Conservation (phyloP, 2,888 invertebrate species). For the Mythimna albipuncta region DNA sequence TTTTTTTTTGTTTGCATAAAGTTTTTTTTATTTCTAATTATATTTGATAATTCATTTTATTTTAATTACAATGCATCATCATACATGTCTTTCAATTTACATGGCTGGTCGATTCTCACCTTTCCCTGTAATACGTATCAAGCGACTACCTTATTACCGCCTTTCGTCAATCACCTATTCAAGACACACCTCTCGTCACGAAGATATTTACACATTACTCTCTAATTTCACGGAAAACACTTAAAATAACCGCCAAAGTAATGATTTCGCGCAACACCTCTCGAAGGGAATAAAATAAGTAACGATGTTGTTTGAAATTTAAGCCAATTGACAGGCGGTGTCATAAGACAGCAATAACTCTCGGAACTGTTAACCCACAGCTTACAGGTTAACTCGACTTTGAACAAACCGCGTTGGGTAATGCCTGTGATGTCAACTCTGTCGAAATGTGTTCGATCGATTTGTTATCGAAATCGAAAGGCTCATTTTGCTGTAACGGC, state of each 20-base stretch:
- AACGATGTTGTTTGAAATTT: slow-evolving; percentile 57
- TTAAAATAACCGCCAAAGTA: slow-evolving; percentile 52
- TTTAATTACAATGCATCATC: too few species aligned
- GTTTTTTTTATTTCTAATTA: too few species aligned
- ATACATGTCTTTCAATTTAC: too few species aligned
- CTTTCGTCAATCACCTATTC: neutral
- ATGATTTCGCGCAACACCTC: slow-evolving; percentile 33
- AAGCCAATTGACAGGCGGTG: slow-evolving; percentile 46
- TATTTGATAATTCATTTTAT: too few species aligned
- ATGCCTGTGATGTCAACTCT: slow-evolving; percentile 5
- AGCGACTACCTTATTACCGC: neutral
- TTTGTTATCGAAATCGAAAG: neutral
- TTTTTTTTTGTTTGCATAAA: too few species aligned
- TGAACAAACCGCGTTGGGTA: slow-evolving; percentile 25
- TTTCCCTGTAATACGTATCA: neutral
- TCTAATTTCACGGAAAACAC: slow-evolving; percentile 39
- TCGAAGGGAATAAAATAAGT: slow-evolving; percentile 37
- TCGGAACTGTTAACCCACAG: slow-evolving; percentile 36
- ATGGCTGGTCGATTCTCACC: too few species aligned
- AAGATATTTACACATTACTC: slow-evolving; percentile 32
- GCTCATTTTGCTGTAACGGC: neutral
- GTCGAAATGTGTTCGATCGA: neutral
- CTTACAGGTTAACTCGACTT: slow-evolving; percentile 33
- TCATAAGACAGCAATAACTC: slow-evolving; percentile 39
- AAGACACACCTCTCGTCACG: neutral